Evolutionary conservation across 1,140 invertebrate species (phyloP), one percentile per base, ranked within the genome.

Genomic region (Pogonomyrmex californicus): DNA sequence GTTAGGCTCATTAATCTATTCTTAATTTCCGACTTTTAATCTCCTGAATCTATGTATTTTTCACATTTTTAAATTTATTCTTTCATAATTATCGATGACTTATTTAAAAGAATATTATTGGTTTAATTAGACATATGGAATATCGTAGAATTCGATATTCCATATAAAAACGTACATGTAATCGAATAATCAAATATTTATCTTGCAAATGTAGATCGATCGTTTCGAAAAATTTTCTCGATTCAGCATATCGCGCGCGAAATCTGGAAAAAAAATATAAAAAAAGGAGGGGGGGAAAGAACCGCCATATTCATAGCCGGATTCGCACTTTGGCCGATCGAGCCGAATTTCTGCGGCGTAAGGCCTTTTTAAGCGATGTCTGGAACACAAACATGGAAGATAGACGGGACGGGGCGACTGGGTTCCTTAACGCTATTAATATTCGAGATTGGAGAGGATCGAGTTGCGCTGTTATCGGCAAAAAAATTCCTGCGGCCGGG

Each of bases 401-500:
- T 54, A 17, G 58, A 54, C n/a, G 51, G 4, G 36, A n/a, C 36
- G 33, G 23, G 23, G 9, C 9, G 14, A n/a, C 23, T 7, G 14
- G 33, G 62, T 36, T 58, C 17, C 23, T 66, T 56, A 56, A 4
- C 30, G 68, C 68, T 68, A 88, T 89, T 88, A 89, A 73, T 90
- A 90, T 89, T 89, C 77, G 54, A 73, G 47, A 75, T 86, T 49
- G 51, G 56, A 23, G 44, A 38, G 77, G 51, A 90, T 90, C 87
- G 85, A 89, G 58, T 79, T 83, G 65, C 85, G 65, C 78, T 23
- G 77, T 47, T 82, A 89, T 90, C 77, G 54, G 44, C 66, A 73
- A 62, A 83, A 78, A 68, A 83, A 49, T 38, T 73, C 14, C 30
- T 17, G 38, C n/a, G 30, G 33, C 38, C 66, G 17, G 3, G 6